Evolutionary conservation across 2,113 vertebrate species (phyloP).

Genomic region (Poeciliopsis retropinna): DNA sequence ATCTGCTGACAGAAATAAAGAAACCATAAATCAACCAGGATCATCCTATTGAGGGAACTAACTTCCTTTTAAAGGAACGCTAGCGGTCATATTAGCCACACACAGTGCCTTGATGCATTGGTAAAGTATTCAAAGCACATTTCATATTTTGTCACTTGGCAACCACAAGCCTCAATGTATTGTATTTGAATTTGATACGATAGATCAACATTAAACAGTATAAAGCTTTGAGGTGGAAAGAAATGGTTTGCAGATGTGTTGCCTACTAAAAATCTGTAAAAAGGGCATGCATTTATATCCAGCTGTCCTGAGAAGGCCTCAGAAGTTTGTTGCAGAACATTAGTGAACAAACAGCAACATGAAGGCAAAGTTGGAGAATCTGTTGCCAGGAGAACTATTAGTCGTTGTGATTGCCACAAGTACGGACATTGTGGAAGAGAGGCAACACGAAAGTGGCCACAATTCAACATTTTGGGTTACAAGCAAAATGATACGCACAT

Average conservation of each 20-base stretch:
- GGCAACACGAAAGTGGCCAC: not conserved
- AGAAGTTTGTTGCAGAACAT: not conserved
- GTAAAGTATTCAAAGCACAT: not conserved
- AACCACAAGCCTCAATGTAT: not conserved
- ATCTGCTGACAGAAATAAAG: not conserved
- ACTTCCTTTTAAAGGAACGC: not conserved
- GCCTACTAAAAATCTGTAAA: not conserved
- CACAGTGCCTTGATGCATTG: not conserved
- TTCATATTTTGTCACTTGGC: not conserved
- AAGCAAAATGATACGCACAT: not conserved
- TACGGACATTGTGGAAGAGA: not conserved
- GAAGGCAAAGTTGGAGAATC: not conserved
- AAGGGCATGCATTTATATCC: too few species aligned
- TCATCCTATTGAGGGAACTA: not conserved
- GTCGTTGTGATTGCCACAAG: not conserved
- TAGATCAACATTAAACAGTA: not conserved
- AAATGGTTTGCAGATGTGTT: not conserved
- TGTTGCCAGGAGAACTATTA: not conserved
- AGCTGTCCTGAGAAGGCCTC: not conserved
- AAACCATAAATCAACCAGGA: not conserved
- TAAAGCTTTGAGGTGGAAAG: not conserved
- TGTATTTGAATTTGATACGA: not conserved
- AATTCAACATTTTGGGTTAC: not conserved
- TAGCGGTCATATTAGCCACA: not conserved
- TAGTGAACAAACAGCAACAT: not conserved